Evolutionary conservation across 2,797 vertebrate species (phyloP).

Genomic region (Anguilla obscura): DNA sequence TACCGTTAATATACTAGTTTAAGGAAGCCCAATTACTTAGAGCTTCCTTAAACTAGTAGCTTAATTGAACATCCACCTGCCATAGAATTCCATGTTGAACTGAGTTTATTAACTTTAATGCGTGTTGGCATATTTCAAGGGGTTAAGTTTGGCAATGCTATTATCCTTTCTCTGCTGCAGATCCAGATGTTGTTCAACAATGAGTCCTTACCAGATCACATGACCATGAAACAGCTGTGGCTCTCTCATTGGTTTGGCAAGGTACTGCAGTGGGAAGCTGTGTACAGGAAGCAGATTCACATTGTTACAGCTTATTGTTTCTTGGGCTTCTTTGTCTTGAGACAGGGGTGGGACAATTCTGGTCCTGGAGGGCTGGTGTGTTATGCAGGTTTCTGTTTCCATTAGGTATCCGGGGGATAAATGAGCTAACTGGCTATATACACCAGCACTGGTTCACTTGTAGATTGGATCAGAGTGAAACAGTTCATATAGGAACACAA

Average conservation of each 20-base stretch:
- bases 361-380: no score
- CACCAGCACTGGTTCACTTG: no score
- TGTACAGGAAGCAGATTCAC: background rate
- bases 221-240: conserved; percentile 98
- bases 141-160: background rate
- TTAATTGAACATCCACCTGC: background rate
- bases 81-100: background rate
- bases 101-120: background rate
- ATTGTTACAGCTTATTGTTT: background rate
- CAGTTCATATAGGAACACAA: no score
- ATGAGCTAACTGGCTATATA: no score
- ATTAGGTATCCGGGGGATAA: no score
- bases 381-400: no score
- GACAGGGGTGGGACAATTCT: background rate
- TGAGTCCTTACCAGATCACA: conserved; percentile 90
- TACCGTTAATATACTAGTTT: no score
- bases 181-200: conserved; percentile 94
- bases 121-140: background rate
- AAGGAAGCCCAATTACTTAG: background rate
- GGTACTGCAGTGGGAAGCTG: conserved; percentile 65
- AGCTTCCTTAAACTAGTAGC: background rate
- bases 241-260: conserved; percentile 95
- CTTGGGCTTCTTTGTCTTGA: background rate
- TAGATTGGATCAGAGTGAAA: no score
- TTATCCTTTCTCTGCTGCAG: conserved; percentile 56